These are phyloP conservation scores for Rhorus exstirpatorius DNA, from an alignment of 2,888 invertebrate genomes.

Conservation along the genomic window DNA sequence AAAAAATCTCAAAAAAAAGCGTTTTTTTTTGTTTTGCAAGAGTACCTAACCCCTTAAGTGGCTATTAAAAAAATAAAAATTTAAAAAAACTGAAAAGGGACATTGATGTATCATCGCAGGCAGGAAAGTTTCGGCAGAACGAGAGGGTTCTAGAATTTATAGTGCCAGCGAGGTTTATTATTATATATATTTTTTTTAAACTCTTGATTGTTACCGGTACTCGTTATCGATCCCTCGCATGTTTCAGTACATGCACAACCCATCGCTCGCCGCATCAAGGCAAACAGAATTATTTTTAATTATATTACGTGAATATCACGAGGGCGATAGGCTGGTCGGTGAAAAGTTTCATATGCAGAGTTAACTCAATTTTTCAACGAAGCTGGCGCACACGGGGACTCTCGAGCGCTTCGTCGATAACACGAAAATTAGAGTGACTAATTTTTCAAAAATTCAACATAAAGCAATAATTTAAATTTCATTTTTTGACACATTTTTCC, in stretches of 20 bases:
- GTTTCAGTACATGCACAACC: slow-evolving; percentile 18
- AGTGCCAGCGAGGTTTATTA: slow-evolving; percentile 41
- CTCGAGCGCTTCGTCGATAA: no score
- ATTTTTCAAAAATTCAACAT: no score
- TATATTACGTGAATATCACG: slow-evolving; percentile 7
- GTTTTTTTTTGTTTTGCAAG: no score
- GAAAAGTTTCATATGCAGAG: slow-evolving; percentile 24
- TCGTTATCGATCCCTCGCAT: slow-evolving; percentile 38
- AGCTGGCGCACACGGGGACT: no score
- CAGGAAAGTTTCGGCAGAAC: slow-evolving; percentile 41
- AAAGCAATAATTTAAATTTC: no score
- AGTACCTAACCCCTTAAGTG: no score
- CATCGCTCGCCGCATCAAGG: slow-evolving; percentile 11
- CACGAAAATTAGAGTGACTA: neutral
- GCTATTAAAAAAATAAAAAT: no score
- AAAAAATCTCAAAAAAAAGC: no score
- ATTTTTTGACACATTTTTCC: no score
- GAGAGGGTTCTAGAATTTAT: slow-evolving; percentile 61
- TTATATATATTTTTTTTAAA: slow-evolving; percentile 10
- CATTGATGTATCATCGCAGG: slow-evolving; percentile 60
- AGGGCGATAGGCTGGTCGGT: slow-evolving; percentile 3
- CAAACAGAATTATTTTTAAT: slow-evolving; percentile 26
- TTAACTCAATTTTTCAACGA: neutral
- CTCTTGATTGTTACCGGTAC: slow-evolving; percentile 21
- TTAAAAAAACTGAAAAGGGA: neutral